phyloP scores from a whole-genome alignment of 2,888 invertebrate species.

The Sceliomorpha sp. region DNA sequence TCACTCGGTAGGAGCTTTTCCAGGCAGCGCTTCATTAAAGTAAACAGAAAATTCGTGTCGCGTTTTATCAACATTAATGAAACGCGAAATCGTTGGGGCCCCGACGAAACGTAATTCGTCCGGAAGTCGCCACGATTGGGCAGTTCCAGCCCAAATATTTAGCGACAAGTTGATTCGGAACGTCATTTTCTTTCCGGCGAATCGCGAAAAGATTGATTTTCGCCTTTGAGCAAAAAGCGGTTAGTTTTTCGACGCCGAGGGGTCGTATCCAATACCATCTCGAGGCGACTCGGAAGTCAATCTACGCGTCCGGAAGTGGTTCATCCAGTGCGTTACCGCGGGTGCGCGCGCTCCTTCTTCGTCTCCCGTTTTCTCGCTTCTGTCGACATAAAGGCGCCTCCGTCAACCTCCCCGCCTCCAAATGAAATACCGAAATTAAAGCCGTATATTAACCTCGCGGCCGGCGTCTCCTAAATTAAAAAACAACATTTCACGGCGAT shows the following conservation, averaged over 20 bases:
- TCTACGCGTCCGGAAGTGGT: slow-evolving; percentile 76
- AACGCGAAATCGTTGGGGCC: too few species aligned
- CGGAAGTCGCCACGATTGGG: too few species aligned
- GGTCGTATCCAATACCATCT: slow-evolving; percentile 52
- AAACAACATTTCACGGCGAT: slow-evolving; percentile 77
- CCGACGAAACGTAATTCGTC: too few species aligned
- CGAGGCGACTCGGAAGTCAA: slow-evolving; percentile 73
- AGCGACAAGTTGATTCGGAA: too few species aligned
- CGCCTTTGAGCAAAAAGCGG: slow-evolving; percentile 22
- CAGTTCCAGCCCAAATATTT: too few species aligned
- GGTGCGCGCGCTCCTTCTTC: slow-evolving; percentile 48
- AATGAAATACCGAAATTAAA: slow-evolving; percentile 79
- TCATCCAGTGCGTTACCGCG: slow-evolving; percentile 62
- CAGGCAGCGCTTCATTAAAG: too few species aligned
- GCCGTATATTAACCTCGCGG: slow-evolving; percentile 76
- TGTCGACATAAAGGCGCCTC: slow-evolving; percentile 58
- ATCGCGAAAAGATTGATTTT: neutral
- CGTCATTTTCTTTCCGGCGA: neutral
- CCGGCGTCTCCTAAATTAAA: slow-evolving; percentile 76
- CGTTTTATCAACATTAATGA: too few species aligned
- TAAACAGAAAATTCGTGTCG: too few species aligned
- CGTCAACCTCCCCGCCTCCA: slow-evolving; percentile 58
- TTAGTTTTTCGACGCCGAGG: slow-evolving; percentile 50
- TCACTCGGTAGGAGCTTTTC: too few species aligned
- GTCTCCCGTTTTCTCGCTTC: slow-evolving; percentile 20